Evolutionary conservation across 2,797 vertebrate genomes (phyloP), one percentile per base, ranked within the genome.

Genomic region (Lindbergichthys nudifrons): DNA sequence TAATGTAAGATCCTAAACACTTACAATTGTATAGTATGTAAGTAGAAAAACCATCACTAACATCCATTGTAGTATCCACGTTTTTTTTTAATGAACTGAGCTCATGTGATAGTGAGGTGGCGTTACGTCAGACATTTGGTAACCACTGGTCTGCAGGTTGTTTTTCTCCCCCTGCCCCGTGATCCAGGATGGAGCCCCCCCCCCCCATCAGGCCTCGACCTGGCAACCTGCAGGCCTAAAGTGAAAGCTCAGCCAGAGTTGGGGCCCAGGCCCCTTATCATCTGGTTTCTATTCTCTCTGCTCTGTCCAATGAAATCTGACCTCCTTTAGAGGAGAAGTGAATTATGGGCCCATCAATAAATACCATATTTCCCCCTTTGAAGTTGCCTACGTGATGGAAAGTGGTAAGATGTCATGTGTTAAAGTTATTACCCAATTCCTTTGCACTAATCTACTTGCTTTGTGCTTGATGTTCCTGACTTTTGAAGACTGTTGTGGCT

Each of bases 341-440:
- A 95, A 92, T 95, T 94, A 95, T 92, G 91, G 87, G 81, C 70
- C 90, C 90, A 92, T 95, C 93, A 94, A 92, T 94, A 95, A 94
- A 93, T 94, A 92, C 93, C 94, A 93, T 93, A 93, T 93, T 93
- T 66, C 61, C 79, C 66, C 65, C 93, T 96, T 96, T 95, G 95
- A 96, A 93, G 93, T 93, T 81, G 77, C 87, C 75, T 89, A 90
- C 70, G 86, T 90, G 88, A 91, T 93, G 90, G 93, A 93, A 93
- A 93, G 92, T 88, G 90, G 83, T 90, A 91, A 90, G 90, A 93
- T 87, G 94, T 94, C 94, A 94, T 91, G 91, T 93, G 93, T 93
- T 93, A 89, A 92, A 94, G 90, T 95, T 93, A 95, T 94, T 92
- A 92, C 86, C 93, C 92, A 88, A 91, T 93, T 91, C 88, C 88